Base-by-base conservation (phyloP, 2,888 invertebrate species). In the Lucinisca nassula region DNA sequence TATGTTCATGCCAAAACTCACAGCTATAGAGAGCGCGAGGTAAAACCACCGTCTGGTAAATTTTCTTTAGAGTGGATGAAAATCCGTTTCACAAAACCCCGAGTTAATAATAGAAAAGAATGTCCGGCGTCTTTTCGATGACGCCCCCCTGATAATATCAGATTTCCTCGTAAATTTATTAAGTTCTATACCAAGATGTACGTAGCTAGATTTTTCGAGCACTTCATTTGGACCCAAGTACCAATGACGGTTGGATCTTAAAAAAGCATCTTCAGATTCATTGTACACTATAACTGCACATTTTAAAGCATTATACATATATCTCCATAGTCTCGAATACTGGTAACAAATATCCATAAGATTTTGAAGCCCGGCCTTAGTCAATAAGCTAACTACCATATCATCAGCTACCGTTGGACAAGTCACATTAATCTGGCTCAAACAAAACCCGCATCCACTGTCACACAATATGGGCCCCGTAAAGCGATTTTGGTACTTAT, bases 371-470 rank as follows among this genome's bases (percentile, higher is more conserved):
- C 55, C 55, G 21, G 12, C 10, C 21, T 21, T 8, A 4, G 55
- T 55, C n/a, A 55, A 21, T n/a, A 21, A 55, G 4, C 4, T 14
- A 4, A 55, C 4, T 6, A 78, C 38, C 78, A 78, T 78, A 35
- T 78, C 61, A 30, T 78, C 78, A 2, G 78, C 78, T 38, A 58
- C 38, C 3, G 78, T 78, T 61, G 78, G 78, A 40, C 67, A 78
- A 4, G 21, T 58, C 14, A 35, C 27, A 35, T 35, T n/a, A 10
- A 35, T 51, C 10, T 24, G 10, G 21, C 45, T 40, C 24, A 75
- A 45, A n/a, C 17, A 10, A 0, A 75, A 75, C 27, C 75, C 40
- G 49, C 17, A 27, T 8, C n/a, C 24, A 30, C 24, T 30, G 8
- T 24, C 12, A 4, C 12, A 3, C 35, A 45, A 14, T 24, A n/a